Base-by-base conservation (phyloP, 2,113 vertebrate species). In the Neopipo cinnamomea region DNA sequence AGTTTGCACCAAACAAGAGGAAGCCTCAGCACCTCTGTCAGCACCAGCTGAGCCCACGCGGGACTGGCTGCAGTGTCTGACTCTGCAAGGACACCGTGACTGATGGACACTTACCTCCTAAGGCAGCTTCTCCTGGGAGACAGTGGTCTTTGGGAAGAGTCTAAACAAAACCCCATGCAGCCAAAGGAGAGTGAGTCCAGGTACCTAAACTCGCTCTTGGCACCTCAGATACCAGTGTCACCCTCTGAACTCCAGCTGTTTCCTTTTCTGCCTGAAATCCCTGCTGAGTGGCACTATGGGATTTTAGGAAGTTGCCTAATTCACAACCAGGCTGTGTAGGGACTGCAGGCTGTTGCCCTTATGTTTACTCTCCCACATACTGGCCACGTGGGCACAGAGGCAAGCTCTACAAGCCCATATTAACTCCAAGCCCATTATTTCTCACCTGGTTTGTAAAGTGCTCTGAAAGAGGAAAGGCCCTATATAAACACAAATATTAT, bases 1-100 rank as follows among this genome's bases (percentile, higher is more conserved):
- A 21, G 2, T 5, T 6, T 42, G 25, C 59, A 30, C 6, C 0
- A 1, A 12, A 33, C 0, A 2, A 47, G 61, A n/a, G 8, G 55
- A 56, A 89, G 56, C 47, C 80, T 21, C n/a, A 53, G 62, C 67
- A 58, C 1, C 67, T 68, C 56, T 8, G 3, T 8, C 61, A 33
- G 55, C 4, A 41, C 30, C 80, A 67, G 62, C 28, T 30, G 52
- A 35, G 63, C 42, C 23, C 8, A 1, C 5, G 2, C 2, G 2
- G 28, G 17, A 27, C n/a, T 0, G 1, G 14, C 50, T 78, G 61
- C 49, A 0, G 1, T 5, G 6, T 20, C 66, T 66, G 59, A n/a
- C 42, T 47, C 37, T 4, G 5, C 63, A 72, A n/a, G 68, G 65
- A 81, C 82, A 58, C 49, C 30, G 1, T 0, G 12, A 33, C 35